Percentiles rank a stretch among this genome's conserved stretches.
Evolutionary conservation across 2,113 vertebrate genomes (phyloP).

Genomic region (Leucosticte australis): DNA sequence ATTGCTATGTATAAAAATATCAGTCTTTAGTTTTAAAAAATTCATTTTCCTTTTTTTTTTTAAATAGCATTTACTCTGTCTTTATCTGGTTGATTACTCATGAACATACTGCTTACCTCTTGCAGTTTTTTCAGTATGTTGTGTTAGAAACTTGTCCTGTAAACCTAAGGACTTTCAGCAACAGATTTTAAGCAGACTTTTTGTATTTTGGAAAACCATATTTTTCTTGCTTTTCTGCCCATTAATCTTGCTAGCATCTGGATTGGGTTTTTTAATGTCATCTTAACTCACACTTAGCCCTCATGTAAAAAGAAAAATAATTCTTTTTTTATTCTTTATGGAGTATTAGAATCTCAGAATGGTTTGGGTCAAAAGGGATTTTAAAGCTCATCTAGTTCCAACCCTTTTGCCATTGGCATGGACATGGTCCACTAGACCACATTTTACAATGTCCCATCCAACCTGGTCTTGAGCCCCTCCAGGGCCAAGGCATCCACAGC

Average conservation of each 20-base stretch:
- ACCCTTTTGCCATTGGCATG: accelerated
- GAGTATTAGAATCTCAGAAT: not conserved
- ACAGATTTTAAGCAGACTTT: not conserved
- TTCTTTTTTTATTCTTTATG: not conserved
- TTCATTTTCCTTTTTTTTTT: not conserved
- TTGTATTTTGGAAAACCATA: not conserved
- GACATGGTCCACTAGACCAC: not conserved
- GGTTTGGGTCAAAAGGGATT: not conserved
- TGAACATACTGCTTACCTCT: not conserved
- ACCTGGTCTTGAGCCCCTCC: not conserved
- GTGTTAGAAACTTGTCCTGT: not conserved
- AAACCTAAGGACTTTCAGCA: not conserved
- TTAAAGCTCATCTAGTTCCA: not conserved
- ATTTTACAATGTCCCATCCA: not conserved
- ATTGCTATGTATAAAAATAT: not conserved
- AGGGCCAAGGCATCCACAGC: not conserved
- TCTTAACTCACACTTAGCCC: no score
- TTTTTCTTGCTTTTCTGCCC: not conserved
- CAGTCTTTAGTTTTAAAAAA: not conserved
- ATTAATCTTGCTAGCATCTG: not conserved
- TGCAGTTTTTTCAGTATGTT: not conserved
- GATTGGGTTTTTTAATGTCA: not conserved
- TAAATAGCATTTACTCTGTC: not conserved
- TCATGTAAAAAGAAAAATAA: not conserved
- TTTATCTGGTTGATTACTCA: not conserved